phyloP scores from a whole-genome alignment of 1,140 invertebrate genomes.

The Saccostrea cuccullata region DNA sequence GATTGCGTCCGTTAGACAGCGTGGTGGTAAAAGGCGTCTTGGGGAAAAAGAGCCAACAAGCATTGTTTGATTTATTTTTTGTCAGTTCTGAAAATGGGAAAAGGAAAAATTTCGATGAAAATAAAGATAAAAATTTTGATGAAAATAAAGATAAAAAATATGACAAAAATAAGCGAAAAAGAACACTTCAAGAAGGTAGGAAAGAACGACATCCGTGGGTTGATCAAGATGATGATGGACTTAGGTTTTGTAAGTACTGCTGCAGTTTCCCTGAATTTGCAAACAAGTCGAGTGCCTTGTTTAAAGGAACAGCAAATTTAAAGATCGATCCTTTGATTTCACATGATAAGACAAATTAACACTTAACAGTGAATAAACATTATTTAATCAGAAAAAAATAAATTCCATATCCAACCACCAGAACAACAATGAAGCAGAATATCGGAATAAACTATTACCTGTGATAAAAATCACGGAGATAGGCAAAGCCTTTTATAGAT shows the following conservation, averaged over 20 bases:
- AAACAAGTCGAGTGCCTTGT: constrained; percentile 33
- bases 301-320: constrained; percentile 25
- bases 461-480: not conserved
- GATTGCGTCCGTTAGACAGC: too few species aligned
- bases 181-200: too few species aligned
- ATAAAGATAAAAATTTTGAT: too few species aligned
- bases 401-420: not conserved
- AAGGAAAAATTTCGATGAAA: too few species aligned
- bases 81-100: too few species aligned
- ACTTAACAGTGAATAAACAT: not conserved
- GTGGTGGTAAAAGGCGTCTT: too few species aligned
- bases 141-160: too few species aligned
- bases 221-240: not conserved
- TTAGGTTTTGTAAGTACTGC: constrained; percentile 24
- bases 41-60: too few species aligned
- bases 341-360: not conserved
- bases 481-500: constrained; percentile 1
- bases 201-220: too few species aligned
- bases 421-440: not conserved
- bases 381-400: not conserved
- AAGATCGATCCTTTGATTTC: not conserved
- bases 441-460: too few species aligned
- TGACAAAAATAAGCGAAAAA: too few species aligned
- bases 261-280: not conserved
- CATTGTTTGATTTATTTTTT: too few species aligned